These are phyloP conservation scores for Laupala kohalensis DNA, from an alignment of 1,140 invertebrate species.

Conservation along the genomic window DNA sequence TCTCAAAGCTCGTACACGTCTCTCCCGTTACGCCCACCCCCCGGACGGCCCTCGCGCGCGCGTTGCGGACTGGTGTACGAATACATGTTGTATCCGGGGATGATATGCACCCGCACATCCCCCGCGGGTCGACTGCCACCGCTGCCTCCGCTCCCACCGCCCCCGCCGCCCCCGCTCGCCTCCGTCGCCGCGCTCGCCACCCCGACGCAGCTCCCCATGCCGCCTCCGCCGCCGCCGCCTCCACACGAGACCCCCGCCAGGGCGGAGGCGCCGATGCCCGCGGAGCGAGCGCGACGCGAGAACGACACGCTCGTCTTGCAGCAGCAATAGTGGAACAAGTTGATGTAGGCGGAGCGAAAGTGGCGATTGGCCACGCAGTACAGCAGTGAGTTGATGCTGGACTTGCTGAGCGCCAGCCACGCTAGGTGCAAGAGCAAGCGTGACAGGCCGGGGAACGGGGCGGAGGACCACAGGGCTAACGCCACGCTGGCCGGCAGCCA, in stretches of 20 bases:
- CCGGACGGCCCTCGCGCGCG: slow-evolving; percentile 24
- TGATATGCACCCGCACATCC: slow-evolving; percentile 63
- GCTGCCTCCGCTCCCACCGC: slow-evolving; percentile 27
- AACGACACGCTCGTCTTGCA: slow-evolving; percentile 66
- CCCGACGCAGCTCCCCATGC: slow-evolving; percentile 19
- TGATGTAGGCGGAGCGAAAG: slow-evolving; percentile 60
- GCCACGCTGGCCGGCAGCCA: slow-evolving; percentile 55
- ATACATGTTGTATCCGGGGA: slow-evolving; percentile 57
- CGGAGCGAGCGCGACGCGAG: slow-evolving; percentile 37
- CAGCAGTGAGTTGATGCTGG: slow-evolving; percentile 49
- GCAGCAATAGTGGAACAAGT: slow-evolving; percentile 64
- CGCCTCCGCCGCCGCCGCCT: slow-evolving; percentile 50
- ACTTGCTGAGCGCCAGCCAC: slow-evolving; percentile 54
- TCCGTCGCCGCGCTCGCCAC: slow-evolving; percentile 32
- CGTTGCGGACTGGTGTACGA: slow-evolving; percentile 45
- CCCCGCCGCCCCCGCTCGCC: slow-evolving; percentile 51
- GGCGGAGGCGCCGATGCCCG: slow-evolving; percentile 24
- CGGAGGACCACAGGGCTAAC: slow-evolving; percentile 35
- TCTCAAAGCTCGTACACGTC: slow-evolving; percentile 45
- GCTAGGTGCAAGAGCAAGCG: slow-evolving; percentile 45
- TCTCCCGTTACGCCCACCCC: slow-evolving; percentile 30
- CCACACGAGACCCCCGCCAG: slow-evolving; percentile 32
- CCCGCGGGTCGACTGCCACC: slow-evolving; percentile 32
- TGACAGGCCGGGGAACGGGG: slow-evolving; percentile 29
- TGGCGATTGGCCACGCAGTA: slow-evolving; percentile 50